These are phyloP conservation scores for Limnephilus auricula DNA, from an alignment of 2,888 invertebrate genomes.

Conservation along the genomic window DNA sequence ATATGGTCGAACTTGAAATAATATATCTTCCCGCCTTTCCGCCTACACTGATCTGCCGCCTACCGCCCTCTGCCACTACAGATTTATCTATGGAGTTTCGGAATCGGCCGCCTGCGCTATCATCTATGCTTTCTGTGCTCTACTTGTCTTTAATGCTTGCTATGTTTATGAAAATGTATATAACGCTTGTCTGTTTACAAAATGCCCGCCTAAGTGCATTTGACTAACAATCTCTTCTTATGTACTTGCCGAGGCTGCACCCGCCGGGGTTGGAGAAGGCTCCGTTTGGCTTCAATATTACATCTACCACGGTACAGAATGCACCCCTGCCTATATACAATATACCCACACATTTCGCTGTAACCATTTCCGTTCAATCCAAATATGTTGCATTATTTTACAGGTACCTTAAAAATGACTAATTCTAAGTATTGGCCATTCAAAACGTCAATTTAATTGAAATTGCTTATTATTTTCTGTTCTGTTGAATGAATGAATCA, in stretches of 20 bases:
- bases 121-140: slow-evolving; percentile 54
- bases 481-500: background rate
- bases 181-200: slow-evolving; percentile 46
- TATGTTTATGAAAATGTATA: slow-evolving; percentile 52
- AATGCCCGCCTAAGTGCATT: slow-evolving; percentile 49
- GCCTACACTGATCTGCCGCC: slow-evolving; percentile 60
- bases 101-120: slow-evolving; percentile 64
- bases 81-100: slow-evolving; percentile 66
- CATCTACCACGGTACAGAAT: slow-evolving; percentile 3
- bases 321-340: slow-evolving; percentile 10
- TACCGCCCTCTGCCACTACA: slow-evolving; percentile 58
- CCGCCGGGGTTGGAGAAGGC: slow-evolving; percentile 31
- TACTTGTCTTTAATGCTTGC: slow-evolving; percentile 51
- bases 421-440: background rate
- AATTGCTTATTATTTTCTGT: background rate
- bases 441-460: background rate
- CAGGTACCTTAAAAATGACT: background rate
- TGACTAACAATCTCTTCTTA: slow-evolving; percentile 47
- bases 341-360: background rate
- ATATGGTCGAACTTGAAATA: slow-evolving; percentile 30
- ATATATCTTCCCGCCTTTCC: slow-evolving; percentile 52
- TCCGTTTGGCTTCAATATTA: background rate
- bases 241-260: slow-evolving; percentile 43
- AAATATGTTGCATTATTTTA: background rate
- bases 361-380: background rate